A percentile compares a stretch with the other conserved stretches of the same genome.
phyloP scores from a whole-genome alignment of 2,797 vertebrate species.

The Triplophysa bombifrons region DNA sequence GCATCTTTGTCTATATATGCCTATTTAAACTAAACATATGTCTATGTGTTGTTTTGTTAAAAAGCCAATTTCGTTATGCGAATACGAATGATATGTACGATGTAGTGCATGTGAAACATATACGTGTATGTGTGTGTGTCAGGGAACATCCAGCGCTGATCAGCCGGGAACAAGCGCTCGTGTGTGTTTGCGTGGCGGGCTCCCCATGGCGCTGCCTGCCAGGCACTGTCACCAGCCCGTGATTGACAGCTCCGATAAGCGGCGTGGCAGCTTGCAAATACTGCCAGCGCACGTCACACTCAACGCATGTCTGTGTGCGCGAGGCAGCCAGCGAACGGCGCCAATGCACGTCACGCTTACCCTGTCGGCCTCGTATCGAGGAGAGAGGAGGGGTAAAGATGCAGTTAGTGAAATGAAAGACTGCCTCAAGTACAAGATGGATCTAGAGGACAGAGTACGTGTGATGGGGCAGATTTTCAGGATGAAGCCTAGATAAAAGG shows the following conservation, averaged over 20 bases:
- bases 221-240: slow-evolving; percentile 52
- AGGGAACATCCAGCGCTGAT: slow-evolving; percentile 22
- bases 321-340: slow-evolving; percentile 56
- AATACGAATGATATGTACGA: neutral
- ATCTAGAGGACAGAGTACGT: slow-evolving; percentile 18
- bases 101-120: slow-evolving; percentile 3
- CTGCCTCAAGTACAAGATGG: slow-evolving; percentile 29
- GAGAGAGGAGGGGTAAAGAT: slow-evolving; percentile 20
- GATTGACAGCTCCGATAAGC: slow-evolving; percentile 63
- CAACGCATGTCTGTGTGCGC: slow-evolving; percentile 29
- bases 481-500: slow-evolving; percentile 8
- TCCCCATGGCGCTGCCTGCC: slow-evolving; percentile 46
- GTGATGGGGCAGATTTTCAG: neutral
- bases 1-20: neutral
- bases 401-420: slow-evolving; percentile 45
- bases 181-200: slow-evolving; percentile 51
- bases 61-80: neutral
- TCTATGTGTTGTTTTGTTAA: slow-evolving; percentile 12
- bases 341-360: slow-evolving; percentile 55
- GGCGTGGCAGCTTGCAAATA: slow-evolving; percentile 59
- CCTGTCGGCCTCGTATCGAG: slow-evolving; percentile 44
- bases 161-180: slow-evolving; percentile 42
- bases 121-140: slow-evolving; percentile 26
- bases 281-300: slow-evolving; percentile 57
- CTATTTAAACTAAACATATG: neutral